Conservation (phyloP, 2,113 vertebrate genomes). For the Platysteira castanea region DNA sequence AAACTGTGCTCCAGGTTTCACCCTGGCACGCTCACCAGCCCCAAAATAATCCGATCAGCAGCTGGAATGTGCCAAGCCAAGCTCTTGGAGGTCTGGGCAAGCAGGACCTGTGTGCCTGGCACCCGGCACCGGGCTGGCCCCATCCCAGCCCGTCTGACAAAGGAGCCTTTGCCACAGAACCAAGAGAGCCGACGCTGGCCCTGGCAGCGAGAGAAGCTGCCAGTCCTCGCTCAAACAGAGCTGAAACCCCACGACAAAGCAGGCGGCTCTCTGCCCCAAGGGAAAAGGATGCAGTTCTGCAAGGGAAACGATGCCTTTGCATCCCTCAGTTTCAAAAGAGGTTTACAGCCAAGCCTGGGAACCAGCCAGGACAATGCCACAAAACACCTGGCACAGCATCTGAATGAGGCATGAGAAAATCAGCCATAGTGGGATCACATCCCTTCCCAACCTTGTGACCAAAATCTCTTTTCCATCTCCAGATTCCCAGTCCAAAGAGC, state of each 20-base stretch:
- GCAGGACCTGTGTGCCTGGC: not conserved
- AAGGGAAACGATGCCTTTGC: not conserved
- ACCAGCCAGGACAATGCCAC: not conserved
- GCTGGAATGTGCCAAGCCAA: fast-evolving
- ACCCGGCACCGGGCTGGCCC: fast-evolving
- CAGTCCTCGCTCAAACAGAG: not conserved
- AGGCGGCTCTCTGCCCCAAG: not conserved
- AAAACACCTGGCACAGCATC: not conserved
- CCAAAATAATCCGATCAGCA: not conserved
- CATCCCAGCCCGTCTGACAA: not conserved
- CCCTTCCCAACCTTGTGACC: not conserved
- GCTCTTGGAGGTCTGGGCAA: not conserved
- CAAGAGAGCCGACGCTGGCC: not conserved
- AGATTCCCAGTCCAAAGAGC: not conserved
- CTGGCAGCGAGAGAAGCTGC: not conserved
- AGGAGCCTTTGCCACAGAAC: not conserved
- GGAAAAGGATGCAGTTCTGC: not conserved
- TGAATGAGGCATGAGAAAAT: not conserved
- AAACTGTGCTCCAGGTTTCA: not conserved
- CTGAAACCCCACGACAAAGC: not conserved
- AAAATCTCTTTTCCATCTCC: not conserved
- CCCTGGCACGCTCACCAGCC: fast-evolving
- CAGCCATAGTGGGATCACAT: not conserved
- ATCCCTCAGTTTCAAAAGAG: not conserved
- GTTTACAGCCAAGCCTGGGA: not conserved